A percentile compares a stretch with the other conserved stretches of the same genome.
Conservation (phyloP, 2,113 vertebrate genomes). For the Callithrix jacchus region DNA sequence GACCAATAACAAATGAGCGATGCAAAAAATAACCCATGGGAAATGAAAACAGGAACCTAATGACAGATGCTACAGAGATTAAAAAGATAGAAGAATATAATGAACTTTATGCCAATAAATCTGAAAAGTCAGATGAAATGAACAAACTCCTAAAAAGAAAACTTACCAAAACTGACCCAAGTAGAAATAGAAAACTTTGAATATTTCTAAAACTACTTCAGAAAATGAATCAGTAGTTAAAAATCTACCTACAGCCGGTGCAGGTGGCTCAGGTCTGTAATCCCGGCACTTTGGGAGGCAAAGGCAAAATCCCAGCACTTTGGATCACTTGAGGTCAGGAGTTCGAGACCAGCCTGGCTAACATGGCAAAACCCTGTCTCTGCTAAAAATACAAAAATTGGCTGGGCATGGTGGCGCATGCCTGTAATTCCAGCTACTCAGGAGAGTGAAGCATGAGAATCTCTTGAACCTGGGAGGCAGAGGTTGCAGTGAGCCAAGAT, state of each 20-base stretch:
- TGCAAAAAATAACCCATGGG: neutral
- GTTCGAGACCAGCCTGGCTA: too few relatives aligned
- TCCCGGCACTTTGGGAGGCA: too few relatives aligned
- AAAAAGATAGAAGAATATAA: neutral
- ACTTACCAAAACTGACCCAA: neutral
- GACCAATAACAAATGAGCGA: neutral
- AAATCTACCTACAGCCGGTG: neutral
- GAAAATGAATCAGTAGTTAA: neutral
- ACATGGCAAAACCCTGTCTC: too few relatives aligned
- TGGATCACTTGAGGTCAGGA: too few relatives aligned
- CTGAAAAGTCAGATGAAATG: neutral
- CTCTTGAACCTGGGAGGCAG: too few relatives aligned
- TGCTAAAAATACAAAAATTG: too few relatives aligned
- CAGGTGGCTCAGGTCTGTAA: too few relatives aligned
- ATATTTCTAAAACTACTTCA: neutral
- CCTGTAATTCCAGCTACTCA: too few relatives aligned
- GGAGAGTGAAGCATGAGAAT: too few relatives aligned
- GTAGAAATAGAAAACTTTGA: constrained; percentile 6
- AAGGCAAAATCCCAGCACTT: too few relatives aligned
- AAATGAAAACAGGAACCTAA: neutral
- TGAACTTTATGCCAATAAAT: neutral
- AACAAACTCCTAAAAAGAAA: neutral
- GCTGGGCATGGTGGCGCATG: too few relatives aligned
- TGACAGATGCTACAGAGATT: neutral
- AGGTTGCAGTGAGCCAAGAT: too few relatives aligned